Evolutionary conservation across 2,113 vertebrate genomes (phyloP).

Genomic region (Clarias gariepinus): DNA sequence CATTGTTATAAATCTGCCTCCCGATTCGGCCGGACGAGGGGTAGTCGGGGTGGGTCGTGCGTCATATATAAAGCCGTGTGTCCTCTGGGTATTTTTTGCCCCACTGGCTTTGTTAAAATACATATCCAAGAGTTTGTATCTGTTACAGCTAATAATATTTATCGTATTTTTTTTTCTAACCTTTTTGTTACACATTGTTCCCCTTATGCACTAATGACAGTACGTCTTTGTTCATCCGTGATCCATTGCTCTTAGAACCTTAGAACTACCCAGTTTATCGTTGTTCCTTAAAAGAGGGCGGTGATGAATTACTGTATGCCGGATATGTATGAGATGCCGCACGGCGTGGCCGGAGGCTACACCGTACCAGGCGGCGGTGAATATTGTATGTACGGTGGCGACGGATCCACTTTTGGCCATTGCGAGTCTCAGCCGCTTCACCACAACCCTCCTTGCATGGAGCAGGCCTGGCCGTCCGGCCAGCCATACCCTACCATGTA

Average conservation of each 20-base stretch:
- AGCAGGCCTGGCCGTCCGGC: constrained; percentile 86
- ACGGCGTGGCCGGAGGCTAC: constrained; percentile 77
- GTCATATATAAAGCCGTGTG: constrained; percentile 71
- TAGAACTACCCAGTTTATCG: not conserved
- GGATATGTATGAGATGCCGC: constrained; percentile 85
- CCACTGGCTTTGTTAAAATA: constrained; percentile 11
- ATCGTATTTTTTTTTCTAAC: not conserved
- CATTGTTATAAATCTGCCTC: constrained; percentile 88
- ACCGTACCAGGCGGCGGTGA: constrained; percentile 78
- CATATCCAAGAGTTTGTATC: not conserved
- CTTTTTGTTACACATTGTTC: not conserved
- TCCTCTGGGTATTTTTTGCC: constrained; percentile 64
- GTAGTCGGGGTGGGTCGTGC: constrained; percentile 61
- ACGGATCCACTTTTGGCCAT: constrained; percentile 79
- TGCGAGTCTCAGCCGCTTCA: constrained; percentile 84
- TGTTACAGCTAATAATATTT: not conserved
- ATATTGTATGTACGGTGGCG: constrained; percentile 84
- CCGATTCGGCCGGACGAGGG: constrained; percentile 75
- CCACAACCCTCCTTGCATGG: constrained; percentile 83
- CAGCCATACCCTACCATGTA: constrained; percentile 87
- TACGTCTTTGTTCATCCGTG: not conserved
- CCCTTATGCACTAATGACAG: not conserved
- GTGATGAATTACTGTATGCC: constrained; percentile 90
- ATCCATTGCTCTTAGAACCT: not conserved
- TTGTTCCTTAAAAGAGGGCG: constrained; percentile 13